These are phyloP conservation scores for Bufo bufo DNA, from an alignment of 2,113 vertebrate species.

Conservation along the genomic window DNA sequence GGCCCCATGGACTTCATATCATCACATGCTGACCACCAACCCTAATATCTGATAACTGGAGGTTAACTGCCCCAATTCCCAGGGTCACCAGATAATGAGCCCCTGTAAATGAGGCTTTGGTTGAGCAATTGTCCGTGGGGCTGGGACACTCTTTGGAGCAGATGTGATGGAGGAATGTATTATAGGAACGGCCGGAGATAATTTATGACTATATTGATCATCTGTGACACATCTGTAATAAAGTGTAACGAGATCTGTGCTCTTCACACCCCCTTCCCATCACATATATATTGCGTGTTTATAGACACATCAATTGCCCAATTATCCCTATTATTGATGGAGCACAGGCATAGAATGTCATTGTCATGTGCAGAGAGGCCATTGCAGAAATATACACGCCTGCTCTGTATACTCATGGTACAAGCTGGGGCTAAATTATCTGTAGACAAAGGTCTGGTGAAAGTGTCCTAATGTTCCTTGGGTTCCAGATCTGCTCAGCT, in stretches of 20 bases:
- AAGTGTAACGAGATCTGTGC: background rate
- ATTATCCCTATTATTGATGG: background rate
- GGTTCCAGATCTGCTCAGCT: too few species aligned
- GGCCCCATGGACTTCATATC: too few species aligned
- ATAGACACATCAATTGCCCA: background rate
- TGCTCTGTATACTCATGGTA: too few species aligned
- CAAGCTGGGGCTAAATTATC: too few species aligned
- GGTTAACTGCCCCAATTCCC: conserved; percentile 26
- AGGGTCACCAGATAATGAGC: background rate
- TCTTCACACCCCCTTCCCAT: background rate
- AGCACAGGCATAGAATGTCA: too few species aligned
- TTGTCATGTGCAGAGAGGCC: too few species aligned
- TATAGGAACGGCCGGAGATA: background rate
- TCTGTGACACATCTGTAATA: conserved; percentile 12
- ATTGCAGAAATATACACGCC: too few species aligned
- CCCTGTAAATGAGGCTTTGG: background rate
- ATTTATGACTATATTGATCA: conserved; percentile 16
- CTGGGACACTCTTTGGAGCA: background rate
- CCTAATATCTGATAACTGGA: background rate
- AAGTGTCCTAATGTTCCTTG: too few species aligned
- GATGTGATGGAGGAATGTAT: conserved; percentile 5
- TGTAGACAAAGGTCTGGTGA: too few species aligned
- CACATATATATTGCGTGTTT: background rate
- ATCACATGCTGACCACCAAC: background rate
- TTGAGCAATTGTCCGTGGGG: background rate